Evolutionary conservation across 2,888 invertebrate species (phyloP).

Genomic region (Oscheius sp.): DNA sequence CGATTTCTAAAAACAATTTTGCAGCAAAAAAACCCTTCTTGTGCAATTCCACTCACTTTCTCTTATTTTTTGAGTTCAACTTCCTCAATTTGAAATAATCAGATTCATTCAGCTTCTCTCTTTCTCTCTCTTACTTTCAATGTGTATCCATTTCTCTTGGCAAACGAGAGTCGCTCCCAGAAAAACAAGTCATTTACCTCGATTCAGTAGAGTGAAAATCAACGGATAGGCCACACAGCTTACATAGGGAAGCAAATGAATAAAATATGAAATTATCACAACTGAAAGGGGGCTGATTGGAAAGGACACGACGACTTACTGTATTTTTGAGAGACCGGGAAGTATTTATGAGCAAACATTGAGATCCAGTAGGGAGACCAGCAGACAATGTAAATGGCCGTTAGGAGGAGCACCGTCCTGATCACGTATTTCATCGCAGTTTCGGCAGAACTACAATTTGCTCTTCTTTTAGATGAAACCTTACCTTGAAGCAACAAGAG

Average conservation of each 20-base stretch:
- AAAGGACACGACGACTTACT: constrained; percentile 33
- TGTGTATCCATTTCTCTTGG: neutral
- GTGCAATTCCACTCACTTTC: neutral
- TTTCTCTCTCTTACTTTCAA: too few species aligned
- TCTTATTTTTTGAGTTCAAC: neutral
- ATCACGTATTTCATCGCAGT: constrained; percentile 67
- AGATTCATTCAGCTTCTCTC: too few species aligned
- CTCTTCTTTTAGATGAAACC: neutral
- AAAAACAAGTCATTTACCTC: constrained; percentile 29
- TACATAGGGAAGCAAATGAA: constrained; percentile 68
- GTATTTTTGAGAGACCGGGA: constrained; percentile 48
- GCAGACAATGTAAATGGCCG: constrained; percentile 66
- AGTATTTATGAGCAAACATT: constrained; percentile 59
- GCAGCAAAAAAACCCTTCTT: neutral
- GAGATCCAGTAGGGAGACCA: constrained; percentile 66
- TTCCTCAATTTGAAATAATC: too few species aligned
- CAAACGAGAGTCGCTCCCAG: neutral
- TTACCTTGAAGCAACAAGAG: constrained; percentile 56
- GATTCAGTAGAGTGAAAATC: constrained; percentile 64
- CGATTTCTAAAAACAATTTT: too few species aligned
- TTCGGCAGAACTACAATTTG: constrained; percentile 54
- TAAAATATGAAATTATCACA: constrained; percentile 65
- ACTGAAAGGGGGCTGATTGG: constrained; percentile 47
- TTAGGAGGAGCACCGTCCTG: constrained; percentile 65
- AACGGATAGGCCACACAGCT: constrained; percentile 68